Evolutionary conservation across 2,797 vertebrate species (phyloP).

Genomic region (Tauraco hartlaubi): DNA sequence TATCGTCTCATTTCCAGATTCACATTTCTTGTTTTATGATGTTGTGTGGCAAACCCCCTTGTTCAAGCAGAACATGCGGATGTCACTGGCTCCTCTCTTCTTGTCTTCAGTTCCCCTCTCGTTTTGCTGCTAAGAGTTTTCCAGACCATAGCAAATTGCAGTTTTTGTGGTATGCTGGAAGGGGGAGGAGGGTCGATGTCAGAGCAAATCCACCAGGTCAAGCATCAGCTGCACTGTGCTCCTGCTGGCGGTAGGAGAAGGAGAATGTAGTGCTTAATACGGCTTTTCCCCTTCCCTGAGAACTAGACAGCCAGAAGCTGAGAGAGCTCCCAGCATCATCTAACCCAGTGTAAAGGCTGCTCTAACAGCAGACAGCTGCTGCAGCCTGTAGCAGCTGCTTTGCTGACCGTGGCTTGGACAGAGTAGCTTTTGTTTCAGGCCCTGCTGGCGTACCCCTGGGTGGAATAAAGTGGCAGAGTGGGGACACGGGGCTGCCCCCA

Average conservation of each 20-base stretch:
- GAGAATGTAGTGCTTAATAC: background rate
- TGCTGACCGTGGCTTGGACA: background rate
- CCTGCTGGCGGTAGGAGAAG: background rate
- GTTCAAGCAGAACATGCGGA: background rate
- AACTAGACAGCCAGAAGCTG: background rate
- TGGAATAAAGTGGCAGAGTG: background rate
- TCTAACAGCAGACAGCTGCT: slow-evolving; percentile 13
- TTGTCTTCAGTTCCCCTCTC: background rate
- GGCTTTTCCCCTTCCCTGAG: background rate
- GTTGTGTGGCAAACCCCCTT: background rate
- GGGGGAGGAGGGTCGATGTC: background rate
- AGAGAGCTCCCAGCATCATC: background rate
- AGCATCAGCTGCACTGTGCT: background rate
- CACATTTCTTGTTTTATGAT: background rate
- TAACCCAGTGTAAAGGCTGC: background rate
- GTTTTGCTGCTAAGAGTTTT: background rate
- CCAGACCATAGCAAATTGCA: background rate
- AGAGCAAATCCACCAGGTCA: background rate
- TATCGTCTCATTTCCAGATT: background rate
- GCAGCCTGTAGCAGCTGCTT: slow-evolving; percentile 13
- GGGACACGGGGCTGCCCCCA: background rate
- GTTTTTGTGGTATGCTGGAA: background rate
- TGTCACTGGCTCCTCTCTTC: background rate
- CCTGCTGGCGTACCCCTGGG: background rate
- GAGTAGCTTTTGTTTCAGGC: background rate